phyloP scores from a whole-genome alignment of 2,888 invertebrate species.

The Raillietiella orientalis region DNA sequence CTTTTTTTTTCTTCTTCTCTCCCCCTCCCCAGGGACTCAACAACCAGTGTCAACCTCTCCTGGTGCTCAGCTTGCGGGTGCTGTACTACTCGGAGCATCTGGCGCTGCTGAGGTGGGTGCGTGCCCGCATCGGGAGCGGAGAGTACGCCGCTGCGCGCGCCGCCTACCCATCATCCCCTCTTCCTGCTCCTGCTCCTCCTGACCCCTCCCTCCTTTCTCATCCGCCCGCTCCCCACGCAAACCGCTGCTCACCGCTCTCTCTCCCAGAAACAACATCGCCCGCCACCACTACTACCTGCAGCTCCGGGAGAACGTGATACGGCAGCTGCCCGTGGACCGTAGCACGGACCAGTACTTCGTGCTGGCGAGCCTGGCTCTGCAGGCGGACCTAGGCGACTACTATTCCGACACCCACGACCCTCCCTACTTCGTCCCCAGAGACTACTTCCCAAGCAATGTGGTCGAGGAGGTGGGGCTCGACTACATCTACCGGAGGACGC shows the following conservation, averaged over 20 bases:
- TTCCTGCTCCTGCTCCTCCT: no score
- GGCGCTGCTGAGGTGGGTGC: slow-evolving; percentile 36
- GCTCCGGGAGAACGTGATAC: slow-evolving; percentile 47
- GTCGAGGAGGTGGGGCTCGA: slow-evolving; percentile 17
- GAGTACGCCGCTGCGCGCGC: no score
- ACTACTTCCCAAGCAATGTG: slow-evolving; percentile 38
- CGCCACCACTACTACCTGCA: slow-evolving; percentile 82
- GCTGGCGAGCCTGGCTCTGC: slow-evolving; percentile 59
- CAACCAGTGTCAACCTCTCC: slow-evolving; percentile 55
- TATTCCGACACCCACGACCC: slow-evolving; percentile 16
- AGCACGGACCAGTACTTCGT: slow-evolving; percentile 18
- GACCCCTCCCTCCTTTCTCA: no score
- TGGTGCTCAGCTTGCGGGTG: slow-evolving; percentile 62
- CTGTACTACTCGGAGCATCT: slow-evolving; percentile 83
- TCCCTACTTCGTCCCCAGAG: slow-evolving; percentile 42
- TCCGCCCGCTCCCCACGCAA: no score
- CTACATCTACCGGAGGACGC: slow-evolving; percentile 21
- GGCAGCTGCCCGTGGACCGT: slow-evolving; percentile 10
- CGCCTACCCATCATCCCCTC: no score
- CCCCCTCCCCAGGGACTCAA: slow-evolving; percentile 33
- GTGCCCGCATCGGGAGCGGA: no score
- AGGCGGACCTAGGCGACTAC: slow-evolving; percentile 66
- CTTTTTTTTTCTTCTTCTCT: slow-evolving; percentile 11
- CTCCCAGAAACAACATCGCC: slow-evolving; percentile 58
- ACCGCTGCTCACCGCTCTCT: no score